These are phyloP conservation scores for Cheirogaleus medius DNA, from an alignment of 2,113 vertebrate genomes.

Conservation along the genomic window DNA sequence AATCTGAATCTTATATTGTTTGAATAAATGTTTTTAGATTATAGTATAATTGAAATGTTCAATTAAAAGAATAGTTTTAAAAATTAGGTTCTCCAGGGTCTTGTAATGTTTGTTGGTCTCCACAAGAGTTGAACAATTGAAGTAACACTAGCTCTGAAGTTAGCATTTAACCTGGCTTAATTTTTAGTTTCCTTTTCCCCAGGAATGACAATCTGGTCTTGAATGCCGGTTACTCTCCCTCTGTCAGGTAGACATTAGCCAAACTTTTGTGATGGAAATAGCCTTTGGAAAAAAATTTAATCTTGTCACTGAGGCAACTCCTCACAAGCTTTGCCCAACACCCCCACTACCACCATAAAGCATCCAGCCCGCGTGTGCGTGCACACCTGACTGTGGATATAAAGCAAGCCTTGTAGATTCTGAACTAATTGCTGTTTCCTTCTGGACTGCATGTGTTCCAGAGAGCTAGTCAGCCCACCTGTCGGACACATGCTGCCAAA, in stretches of 20 bases:
- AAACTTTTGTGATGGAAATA: neutral
- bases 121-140: neutral
- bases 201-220: neutral
- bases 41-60: neutral
- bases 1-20: conserved; percentile 8
- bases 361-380: no score
- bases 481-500: neutral
- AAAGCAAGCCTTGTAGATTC: neutral
- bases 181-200: neutral
- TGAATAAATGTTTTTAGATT: conserved; percentile 3
- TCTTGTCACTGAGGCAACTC: neutral
- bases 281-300: neutral
- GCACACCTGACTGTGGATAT: neutral
- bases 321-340: neutral
- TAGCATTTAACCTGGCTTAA: conserved; percentile 23
- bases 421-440: rapidly evolving
- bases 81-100: neutral
- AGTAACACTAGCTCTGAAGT: neutral
- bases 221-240: neutral
- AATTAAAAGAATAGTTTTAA: neutral
- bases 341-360: neutral
- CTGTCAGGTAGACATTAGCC: neutral
- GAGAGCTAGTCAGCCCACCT: neutral
- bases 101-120: neutral
- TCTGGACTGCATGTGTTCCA: neutral